Evolutionary conservation across 2,113 vertebrate species (phyloP).

Genomic region (Eudyptes chrysolophus): DNA sequence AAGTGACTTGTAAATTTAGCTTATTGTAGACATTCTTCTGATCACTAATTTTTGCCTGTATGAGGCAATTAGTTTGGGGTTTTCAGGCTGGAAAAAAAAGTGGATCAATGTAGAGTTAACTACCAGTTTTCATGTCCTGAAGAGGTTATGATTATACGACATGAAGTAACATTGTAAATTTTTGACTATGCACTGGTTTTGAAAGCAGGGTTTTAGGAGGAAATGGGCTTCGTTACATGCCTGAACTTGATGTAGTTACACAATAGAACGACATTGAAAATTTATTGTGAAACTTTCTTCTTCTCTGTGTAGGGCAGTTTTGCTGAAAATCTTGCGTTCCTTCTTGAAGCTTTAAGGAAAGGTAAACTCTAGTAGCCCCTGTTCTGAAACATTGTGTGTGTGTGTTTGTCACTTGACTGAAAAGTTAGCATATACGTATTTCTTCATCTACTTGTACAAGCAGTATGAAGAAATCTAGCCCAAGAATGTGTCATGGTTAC

Average conservation of each 20-base stretch:
- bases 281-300: not conserved
- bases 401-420: not conserved
- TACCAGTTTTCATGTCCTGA: not conserved
- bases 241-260: not conserved
- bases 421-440: not conserved
- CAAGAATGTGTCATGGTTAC: not conserved
- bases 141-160: not conserved
- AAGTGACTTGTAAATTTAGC: not conserved
- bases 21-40: not conserved
- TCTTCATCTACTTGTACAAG: not conserved
- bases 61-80: not conserved
- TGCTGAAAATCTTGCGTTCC: slow-evolving; percentile 93
- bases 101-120: not conserved
- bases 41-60: not conserved
- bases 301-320: slow-evolving; percentile 86
- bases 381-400: not conserved
- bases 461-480: not conserved
- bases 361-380: slow-evolving; percentile 68
- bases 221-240: accelerated
- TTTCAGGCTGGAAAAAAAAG: not conserved
- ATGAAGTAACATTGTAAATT: accelerated
- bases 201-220: not conserved
- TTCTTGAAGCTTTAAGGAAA: slow-evolving; percentile 92
- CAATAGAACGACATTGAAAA: not conserved
- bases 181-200: not conserved